These are phyloP conservation scores for Eurytoma californica DNA, from an alignment of 2,888 invertebrate species.

Conservation along the genomic window DNA sequence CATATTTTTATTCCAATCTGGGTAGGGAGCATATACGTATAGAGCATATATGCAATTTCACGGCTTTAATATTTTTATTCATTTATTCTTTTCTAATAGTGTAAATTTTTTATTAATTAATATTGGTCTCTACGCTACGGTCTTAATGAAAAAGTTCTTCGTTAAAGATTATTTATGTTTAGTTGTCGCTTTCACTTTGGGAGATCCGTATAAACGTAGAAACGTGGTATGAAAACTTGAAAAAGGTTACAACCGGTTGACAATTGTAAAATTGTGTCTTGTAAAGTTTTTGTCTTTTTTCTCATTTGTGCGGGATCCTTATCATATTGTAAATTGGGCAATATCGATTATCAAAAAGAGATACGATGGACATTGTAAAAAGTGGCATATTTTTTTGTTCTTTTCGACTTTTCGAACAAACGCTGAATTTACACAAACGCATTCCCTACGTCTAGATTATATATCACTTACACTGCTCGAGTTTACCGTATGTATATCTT, in stretches of 20 bases:
- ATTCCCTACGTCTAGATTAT: conserved; percentile 72
- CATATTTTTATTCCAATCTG: conserved; percentile 63
- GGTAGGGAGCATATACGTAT: conserved; percentile 64
- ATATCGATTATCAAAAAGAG: conserved; percentile 71
- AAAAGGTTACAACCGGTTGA: conserved; percentile 66
- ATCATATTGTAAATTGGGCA: conserved; percentile 69
- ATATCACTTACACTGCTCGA: conserved; percentile 72
- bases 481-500: conserved; percentile 65
- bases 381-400: conserved; percentile 61
- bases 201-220: conserved; percentile 74
- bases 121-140: conserved; percentile 68
- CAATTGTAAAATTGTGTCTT: conserved; percentile 56
- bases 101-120: conserved; percentile 47
- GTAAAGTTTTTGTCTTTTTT: conserved; percentile 53
- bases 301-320: conserved; percentile 55
- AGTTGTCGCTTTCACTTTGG: conserved; percentile 63
- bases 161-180: conserved; percentile 64
- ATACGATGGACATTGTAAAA: conserved; percentile 66
- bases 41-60: conserved; percentile 59
- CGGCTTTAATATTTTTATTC: conserved; percentile 59
- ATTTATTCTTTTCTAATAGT: conserved; percentile 57
- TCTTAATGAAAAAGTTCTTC: conserved; percentile 69
- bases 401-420: conserved; percentile 64
- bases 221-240: conserved; percentile 73
- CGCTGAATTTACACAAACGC: conserved; percentile 71